Evolutionary conservation across 2,113 vertebrate genomes (phyloP).

Genomic region (Suncus etruscus): DNA sequence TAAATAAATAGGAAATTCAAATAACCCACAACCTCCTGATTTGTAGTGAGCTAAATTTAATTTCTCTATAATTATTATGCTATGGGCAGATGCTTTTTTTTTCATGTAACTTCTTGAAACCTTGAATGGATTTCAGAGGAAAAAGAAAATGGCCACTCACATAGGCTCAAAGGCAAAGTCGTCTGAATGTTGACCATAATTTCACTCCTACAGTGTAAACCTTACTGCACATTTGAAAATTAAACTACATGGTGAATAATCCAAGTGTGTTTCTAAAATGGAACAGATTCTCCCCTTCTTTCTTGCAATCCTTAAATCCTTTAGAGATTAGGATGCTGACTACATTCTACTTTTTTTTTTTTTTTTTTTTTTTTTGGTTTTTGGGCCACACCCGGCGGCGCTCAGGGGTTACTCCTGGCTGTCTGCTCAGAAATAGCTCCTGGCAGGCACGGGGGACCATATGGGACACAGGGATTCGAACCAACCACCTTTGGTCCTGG

Average conservation of each 20-base stretch:
- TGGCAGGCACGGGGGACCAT: too few relatives aligned
- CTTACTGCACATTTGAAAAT: not conserved
- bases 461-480: too few relatives aligned
- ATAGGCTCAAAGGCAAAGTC: not conserved
- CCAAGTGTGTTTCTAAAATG: constrained; percentile 42
- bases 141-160: constrained; percentile 13
- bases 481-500: too few relatives aligned
- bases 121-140: not conserved
- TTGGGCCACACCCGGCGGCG: too few relatives aligned
- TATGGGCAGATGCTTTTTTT: constrained; percentile 35
- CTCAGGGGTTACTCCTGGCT: too few relatives aligned
- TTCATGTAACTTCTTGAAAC: constrained; percentile 45
- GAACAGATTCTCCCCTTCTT: constrained; percentile 1
- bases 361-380: too few relatives aligned
- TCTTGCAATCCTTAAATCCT: constrained; percentile 30
- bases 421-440: too few relatives aligned
- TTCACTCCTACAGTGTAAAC: not conserved
- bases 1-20: constrained; percentile 13
- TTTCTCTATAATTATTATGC: constrained; percentile 37
- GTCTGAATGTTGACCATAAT: not conserved
- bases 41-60: not conserved
- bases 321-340: not conserved
- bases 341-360: not conserved
- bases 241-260: constrained; percentile 22
- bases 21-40: not conserved